Conservation (phyloP, 2,888 invertebrate species). For the Acrobeloides nanus region DNA sequence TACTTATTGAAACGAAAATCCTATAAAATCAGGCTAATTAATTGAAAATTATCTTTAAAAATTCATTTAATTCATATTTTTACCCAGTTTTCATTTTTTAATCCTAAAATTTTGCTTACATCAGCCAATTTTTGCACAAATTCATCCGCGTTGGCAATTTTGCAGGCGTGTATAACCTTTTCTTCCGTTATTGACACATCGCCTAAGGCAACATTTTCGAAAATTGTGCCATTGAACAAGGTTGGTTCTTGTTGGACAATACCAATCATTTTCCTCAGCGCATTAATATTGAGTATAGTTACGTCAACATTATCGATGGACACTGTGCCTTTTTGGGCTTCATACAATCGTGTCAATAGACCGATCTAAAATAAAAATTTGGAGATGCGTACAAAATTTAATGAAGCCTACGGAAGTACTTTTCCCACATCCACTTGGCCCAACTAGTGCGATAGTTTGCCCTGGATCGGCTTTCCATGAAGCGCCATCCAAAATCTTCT, state of each 20-base stretch:
- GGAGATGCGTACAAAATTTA: too few relatives aligned
- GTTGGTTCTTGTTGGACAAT: slow-evolving; percentile 46
- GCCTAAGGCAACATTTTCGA: slow-evolving; percentile 74
- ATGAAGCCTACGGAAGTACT: slow-evolving; percentile 73
- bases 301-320: slow-evolving; percentile 37
- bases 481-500: slow-evolving; percentile 51
- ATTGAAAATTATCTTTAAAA: too few relatives aligned
- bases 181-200: slow-evolving; percentile 5
- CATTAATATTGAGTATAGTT: slow-evolving; percentile 24
- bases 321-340: slow-evolving; percentile 65
- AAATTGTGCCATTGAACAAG: slow-evolving; percentile 40
- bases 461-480: slow-evolving; percentile 53
- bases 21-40: too few relatives aligned
- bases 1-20: too few relatives aligned
- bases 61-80: not conserved
- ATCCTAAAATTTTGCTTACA: slow-evolving; percentile 14
- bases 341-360: slow-evolving; percentile 66
- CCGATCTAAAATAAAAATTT: slow-evolving; percentile 61
- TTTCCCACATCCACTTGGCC: slow-evolving; percentile 65
- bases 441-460: slow-evolving; percentile 57
- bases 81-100: too few relatives aligned
- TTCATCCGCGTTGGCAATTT: slow-evolving; percentile 13
- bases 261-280: slow-evolving; percentile 31
- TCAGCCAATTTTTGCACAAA: slow-evolving; percentile 13
- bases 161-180: slow-evolving; percentile 12